Evolutionary conservation across 2,797 vertebrate genomes (phyloP).

Genomic region (Melanogrammus aeglefinus): DNA sequence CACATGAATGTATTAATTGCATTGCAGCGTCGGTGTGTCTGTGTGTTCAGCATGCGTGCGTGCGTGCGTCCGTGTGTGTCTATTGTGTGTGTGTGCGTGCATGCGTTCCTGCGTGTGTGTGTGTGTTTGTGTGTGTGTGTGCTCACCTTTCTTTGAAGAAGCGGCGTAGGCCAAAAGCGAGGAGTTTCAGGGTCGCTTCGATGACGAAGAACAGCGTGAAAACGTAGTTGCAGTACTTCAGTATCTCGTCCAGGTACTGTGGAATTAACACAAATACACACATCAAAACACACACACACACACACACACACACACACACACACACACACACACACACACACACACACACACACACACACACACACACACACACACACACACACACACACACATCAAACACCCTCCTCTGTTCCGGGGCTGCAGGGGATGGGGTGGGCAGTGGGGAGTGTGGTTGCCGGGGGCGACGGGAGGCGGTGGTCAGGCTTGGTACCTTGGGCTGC

Average conservation of each 20-base stretch:
- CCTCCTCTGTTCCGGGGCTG: background rate
- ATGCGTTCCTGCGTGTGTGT: background rate
- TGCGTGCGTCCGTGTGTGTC: no score
- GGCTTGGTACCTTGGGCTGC: slow-evolving; percentile 81
- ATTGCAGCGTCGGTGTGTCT: no score
- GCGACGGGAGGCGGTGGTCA: slow-evolving; percentile 52
- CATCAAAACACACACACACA: no score
- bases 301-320: no score
- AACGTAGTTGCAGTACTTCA: slow-evolving; percentile 97
- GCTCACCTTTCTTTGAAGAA: slow-evolving; percentile 96
- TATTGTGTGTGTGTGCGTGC: background rate
- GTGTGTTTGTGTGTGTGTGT: background rate
- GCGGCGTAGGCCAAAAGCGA: slow-evolving; percentile 89
- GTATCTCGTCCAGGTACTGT: slow-evolving; percentile 90
- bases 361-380: no score
- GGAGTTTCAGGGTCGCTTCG: slow-evolving; percentile 87
- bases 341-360: no score
- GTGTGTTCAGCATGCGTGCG: no score
- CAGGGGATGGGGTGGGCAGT: no score
- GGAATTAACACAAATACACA: slow-evolving; percentile 24
- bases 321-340: no score
- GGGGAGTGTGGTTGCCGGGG: slow-evolving; percentile 57
- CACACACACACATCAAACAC: background rate
- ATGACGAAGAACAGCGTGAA: slow-evolving; percentile 95
- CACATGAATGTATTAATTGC: background rate